phyloP scores from a whole-genome alignment of 23 tunicate species.

The Aplidium turbinatum region DNA sequence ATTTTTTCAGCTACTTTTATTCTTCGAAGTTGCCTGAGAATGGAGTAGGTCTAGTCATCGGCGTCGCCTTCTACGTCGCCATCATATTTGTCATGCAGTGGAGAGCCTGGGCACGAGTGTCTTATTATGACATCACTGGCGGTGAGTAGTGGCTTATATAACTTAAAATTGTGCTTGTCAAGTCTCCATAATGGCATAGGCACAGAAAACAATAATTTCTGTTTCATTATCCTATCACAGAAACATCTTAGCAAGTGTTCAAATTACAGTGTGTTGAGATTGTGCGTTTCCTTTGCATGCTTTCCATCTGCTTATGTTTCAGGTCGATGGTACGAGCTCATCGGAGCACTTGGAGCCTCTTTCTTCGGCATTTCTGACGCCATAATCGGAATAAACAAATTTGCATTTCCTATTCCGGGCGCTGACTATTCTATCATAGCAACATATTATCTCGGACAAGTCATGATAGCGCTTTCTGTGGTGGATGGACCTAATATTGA shows the following conservation, averaged over 20 bases:
- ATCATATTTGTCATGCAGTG: conserved; percentile 37
- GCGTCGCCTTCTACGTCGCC: conserved; percentile 29
- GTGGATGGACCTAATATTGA: conserved; percentile 17
- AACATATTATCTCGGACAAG: conserved; percentile 36
- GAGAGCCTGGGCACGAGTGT: conserved; percentile 50
- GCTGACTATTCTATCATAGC: conserved; percentile 12
- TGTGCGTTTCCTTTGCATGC: no score
- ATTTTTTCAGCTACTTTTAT: conserved; percentile 26
- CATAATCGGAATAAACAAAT: conserved; percentile 18
- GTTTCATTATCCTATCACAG: no score
- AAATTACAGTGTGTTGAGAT: no score
- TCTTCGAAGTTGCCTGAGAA: neutral
- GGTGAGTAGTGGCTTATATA: no score
- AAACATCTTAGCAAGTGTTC: no score
- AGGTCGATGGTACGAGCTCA: conserved; percentile 37
- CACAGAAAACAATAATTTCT: no score
- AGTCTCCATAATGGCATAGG: no score
- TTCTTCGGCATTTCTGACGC: conserved; percentile 35
- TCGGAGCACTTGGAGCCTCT: conserved; percentile 43
- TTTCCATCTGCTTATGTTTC: neutral
- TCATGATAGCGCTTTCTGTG: conserved; percentile 47
- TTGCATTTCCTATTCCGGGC: conserved; percentile 18
- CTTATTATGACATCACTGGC: conserved; percentile 19
- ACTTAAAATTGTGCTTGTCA: no score
- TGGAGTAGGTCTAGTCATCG: conserved; percentile 13